Evolutionary conservation across 1,140 invertebrate genomes (phyloP), one percentile per base, ranked within the genome.

Genomic region (Cotesia chilonis): DNA sequence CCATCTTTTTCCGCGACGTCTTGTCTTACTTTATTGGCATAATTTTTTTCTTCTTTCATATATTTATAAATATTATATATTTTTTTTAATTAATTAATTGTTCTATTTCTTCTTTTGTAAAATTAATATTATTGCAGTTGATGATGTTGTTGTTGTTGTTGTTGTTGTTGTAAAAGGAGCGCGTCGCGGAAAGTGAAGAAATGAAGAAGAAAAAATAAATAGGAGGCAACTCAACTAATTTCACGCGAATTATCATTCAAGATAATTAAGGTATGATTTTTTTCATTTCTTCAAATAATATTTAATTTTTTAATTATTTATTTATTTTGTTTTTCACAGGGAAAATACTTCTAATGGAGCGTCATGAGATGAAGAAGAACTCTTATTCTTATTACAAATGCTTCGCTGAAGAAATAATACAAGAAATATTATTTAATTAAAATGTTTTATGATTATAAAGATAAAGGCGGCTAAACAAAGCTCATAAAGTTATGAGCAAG

Each of bases 11-110:
- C 37, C 41, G 75, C 78, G 70, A 66, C 77, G 76, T 71, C 78
- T 77, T 81, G 81, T 82, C 83, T 82, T 81, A 82, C 82, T 82
- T 82, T 80, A 74, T 73, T 74, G 72, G 60, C 75, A 54, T 65
- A 12, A 57, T 28, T 68, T 54, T n/a, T 17, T 17, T 36, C 12
- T n/a, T 14, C 6, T 35, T n/a, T 14, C 6, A 52, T 17, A 14
- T 14, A 55, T n/a, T 55, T 55, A 17, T 17, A 17, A 17, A 17
- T 17, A 14, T 14, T 14, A 14, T 14, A 17, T 17, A 17, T n/a
- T 9, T 51, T 51, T 9, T 51, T n/a, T 51, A 2, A n/a, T 51
- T 17, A 57, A 12, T 14, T 57, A 14, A 10, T 14, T 57, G 12
- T 57, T 57, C 7, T 6, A 12, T 38, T 14, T 12, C n/a, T n/a